A percentile compares a stretch with the other conserved stretches of the same genome.
Conservation (phyloP, 1,140 invertebrate species). For the Scaptomyza hsui region DNA sequence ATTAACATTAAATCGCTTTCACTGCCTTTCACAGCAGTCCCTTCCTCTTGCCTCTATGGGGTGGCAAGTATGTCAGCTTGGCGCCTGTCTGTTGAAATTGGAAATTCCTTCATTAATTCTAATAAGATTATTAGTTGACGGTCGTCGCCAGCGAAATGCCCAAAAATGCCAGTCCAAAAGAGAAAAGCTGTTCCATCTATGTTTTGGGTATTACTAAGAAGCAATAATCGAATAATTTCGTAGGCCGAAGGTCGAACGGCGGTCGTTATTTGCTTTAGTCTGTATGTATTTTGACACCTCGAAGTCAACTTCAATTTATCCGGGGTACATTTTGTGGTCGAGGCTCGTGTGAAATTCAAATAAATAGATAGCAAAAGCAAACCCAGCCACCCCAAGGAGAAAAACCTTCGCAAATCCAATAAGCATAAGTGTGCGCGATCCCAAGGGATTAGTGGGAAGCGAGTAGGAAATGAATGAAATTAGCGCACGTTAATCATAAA, state of each 20-base stretch:
- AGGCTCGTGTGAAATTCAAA: slow-evolving; percentile 59
- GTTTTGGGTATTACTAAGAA: neutral
- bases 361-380: slow-evolving; percentile 43
- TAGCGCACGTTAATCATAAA: slow-evolving; percentile 80
- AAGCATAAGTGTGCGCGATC: slow-evolving; percentile 70
- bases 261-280: slow-evolving; percentile 20
- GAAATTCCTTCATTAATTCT: slow-evolving; percentile 79
- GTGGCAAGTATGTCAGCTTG: slow-evolving; percentile 3
- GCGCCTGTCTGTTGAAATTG: slow-evolving; percentile 66
- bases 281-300: slow-evolving; percentile 70
- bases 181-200: too few relatives aligned
- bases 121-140: slow-evolving; percentile 79
- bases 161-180: slow-evolving; percentile 10
- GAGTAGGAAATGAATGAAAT: slow-evolving; percentile 77
- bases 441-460: slow-evolving; percentile 40
- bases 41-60: too few relatives aligned
- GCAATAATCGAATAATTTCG: slow-evolving; percentile 60
- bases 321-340: slow-evolving; percentile 44
- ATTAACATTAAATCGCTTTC: slow-evolving; percentile 78
- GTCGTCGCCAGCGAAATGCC: slow-evolving; percentile 29
- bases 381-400: neutral
- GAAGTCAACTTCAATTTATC: slow-evolving; percentile 62
- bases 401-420: slow-evolving; percentile 58
- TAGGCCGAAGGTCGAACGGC: slow-evolving; percentile 24
- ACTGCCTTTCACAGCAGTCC: neutral